phyloP scores from a whole-genome alignment of 2,113 vertebrate species.

The Aphelocoma coerulescens region DNA sequence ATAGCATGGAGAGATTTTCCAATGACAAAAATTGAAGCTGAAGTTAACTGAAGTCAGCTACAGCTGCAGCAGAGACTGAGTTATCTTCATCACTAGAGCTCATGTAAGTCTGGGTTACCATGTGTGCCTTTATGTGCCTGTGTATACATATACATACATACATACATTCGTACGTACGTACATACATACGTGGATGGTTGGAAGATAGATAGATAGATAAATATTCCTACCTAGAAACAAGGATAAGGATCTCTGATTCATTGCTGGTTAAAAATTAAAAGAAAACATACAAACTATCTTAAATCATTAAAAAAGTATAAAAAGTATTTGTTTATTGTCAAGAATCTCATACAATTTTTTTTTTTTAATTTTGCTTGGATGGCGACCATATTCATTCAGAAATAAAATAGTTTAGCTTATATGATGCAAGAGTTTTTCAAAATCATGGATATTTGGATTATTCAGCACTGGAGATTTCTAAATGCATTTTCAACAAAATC shows the following conservation, averaged over 20 bases:
- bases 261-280: neutral
- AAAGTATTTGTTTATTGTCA: neutral
- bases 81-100: neutral
- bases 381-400: neutral
- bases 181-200: too few relatives aligned
- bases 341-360: neutral
- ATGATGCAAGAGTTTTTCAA: neutral
- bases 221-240: neutral
- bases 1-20: neutral
- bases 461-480: neutral
- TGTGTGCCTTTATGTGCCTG: neutral
- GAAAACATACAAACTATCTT: neutral
- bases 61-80: neutral
- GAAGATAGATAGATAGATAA: neutral
- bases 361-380: neutral
- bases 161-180: too few relatives aligned
- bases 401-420: neutral
- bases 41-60: neutral
- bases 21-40: neutral
- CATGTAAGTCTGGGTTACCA: neutral
- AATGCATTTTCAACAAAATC: neutral
- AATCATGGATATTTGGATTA: neutral
- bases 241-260: neutral
- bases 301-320: neutral
- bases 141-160: accelerated